Base-by-base conservation (phyloP, 2,113 vertebrate genomes). In the Cettia cetti region DNA sequence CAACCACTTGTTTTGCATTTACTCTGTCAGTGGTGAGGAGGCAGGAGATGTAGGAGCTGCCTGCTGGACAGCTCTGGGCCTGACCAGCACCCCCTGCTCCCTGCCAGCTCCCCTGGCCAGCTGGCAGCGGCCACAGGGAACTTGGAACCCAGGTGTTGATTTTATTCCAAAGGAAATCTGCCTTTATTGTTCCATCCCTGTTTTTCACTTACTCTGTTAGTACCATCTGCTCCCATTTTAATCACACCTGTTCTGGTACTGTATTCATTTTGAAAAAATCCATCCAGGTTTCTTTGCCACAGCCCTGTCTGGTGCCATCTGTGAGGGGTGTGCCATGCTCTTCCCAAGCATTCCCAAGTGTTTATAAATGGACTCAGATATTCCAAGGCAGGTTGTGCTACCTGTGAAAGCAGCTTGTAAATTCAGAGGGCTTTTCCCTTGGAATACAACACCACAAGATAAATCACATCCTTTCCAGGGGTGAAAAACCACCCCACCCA, bases 141-240 rank as follows among this genome's bases (percentile, higher is more conserved):
- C 8, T 91, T 91, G 90, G 47, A 82, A 83, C 27, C 31, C 45
- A 37, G 64, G 49, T 3, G 4, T 39, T 27, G 4, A 31, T 68
- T 83, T 23, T 47, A 27, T 70, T 91, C 81, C 89, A 84, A 49
- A 79, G 80, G 64, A 85, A 95, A 86, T 78, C 85, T 92, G 94
- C 56, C 15, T 66, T 82, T 69, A 72, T 64, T 82, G 27, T 66
- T 94, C 66, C 30, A 70, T 50, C 82, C 49, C 82, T 54, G 59
- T 6, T 95, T 88, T 85, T 87, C 61, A 90, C 75, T 94, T 82
- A 35, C 18, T 90, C 64, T 68, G 31, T 78, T 75, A 70, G 79
- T 83, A 89, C 79, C 82, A 84, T 71, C 90, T 95, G 95, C 80
- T 89, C 60, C 75, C 56, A 37, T 44, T 71, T 88, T 75, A 76